A percentile compares a stretch with the other conserved stretches of the same genome.
These are phyloP conservation scores for Drosophila kokeensis DNA, from an alignment of 2,888 invertebrate genomes.

Conservation along the genomic window DNA sequence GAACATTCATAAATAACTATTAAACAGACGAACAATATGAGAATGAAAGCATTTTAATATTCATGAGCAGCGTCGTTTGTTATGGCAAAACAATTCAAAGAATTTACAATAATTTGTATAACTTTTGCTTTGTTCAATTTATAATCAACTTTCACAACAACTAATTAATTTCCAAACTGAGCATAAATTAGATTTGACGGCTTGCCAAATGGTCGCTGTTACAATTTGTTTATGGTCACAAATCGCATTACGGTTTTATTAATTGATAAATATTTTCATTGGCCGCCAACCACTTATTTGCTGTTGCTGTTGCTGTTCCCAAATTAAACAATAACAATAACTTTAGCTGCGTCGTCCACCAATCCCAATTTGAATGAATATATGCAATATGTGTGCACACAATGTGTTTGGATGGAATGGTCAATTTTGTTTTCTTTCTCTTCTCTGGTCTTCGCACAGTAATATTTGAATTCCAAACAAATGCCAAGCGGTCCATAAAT, in stretches of 20 bases:
- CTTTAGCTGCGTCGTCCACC: conserved; percentile 28
- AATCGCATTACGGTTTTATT: conserved; percentile 34
- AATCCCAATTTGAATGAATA: not conserved
- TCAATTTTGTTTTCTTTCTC: not conserved
- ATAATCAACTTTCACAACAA: conserved; percentile 24
- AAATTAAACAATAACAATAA: conserved; percentile 58
- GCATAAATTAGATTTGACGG: conserved; percentile 48
- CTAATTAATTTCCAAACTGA: conserved; percentile 39
- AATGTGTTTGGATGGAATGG: not conserved
- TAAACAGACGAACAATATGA: not conserved
- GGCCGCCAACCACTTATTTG: conserved; percentile 20
- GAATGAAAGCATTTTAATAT: conserved; percentile 2
- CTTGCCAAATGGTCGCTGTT: not conserved
- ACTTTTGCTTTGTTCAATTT: conserved; percentile 8
- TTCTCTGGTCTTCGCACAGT: not conserved
- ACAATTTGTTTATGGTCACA: conserved; percentile 11
- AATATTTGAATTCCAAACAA: conserved; percentile 53
- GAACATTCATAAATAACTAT: not conserved
- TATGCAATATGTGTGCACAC: conserved; percentile 5
- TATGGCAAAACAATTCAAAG: conserved; percentile 7
- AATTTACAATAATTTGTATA: conserved; percentile 10
- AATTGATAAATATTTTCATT: conserved; percentile 67
- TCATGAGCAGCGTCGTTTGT: conserved; percentile 13
- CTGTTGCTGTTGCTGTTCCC: conserved; percentile 12
- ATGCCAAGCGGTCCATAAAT: conserved; percentile 46